Base-by-base conservation (phyloP, 2,797 vertebrate genomes). In the Gymnothorax reevesii region DNA sequence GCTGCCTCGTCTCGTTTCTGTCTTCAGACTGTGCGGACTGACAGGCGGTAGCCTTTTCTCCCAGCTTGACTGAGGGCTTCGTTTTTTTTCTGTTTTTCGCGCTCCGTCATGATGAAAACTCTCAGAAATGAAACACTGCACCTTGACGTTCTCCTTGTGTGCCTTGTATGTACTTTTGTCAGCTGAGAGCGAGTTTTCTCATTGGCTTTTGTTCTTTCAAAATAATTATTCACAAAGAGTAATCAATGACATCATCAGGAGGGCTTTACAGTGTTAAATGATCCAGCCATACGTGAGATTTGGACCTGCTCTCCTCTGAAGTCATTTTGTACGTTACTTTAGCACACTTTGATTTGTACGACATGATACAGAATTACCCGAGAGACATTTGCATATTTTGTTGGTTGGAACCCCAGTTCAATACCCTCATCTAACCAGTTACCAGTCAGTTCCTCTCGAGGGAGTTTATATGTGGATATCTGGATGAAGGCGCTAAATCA, bases 241-340 rank as follows among this genome's bases (percentile, higher is more conserved):
- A 42, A 42, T 42, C 33, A 42, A 42, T 42, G 33, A 42, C 33
- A 42, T 42, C 33, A 42, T 42, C 33, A 42, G 33, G 33, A 42
- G 33, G 33, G 33, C 33, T 79, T 79, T 54, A 79, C 75, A 20
- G 49, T 10, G 20, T 20, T 6, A 22, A 42, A 77, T 77, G 52
- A 49, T 49, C 20, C 75, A 5, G 49, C 33, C 33, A 42, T 42
- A 42, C 2, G 2, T 42, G 33, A 42, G 33, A 1, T 42, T 42
- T 42, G 1, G 33, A 42, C 33, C 84, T n/a, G 17, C 25, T 5
- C n/a, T 85, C 84, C 20, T 54, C 27, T 59, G 6, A 1, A 79
- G 15, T 54, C 75, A 79, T 49, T 54, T 52, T 54, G 75, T 52
- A 42, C 83, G 73, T 57, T 57, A 15, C 83, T 83, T 82, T 82